These are phyloP conservation scores for Rana temporaria DNA, from an alignment of 2,113 vertebrate species.

Conservation along the genomic window DNA sequence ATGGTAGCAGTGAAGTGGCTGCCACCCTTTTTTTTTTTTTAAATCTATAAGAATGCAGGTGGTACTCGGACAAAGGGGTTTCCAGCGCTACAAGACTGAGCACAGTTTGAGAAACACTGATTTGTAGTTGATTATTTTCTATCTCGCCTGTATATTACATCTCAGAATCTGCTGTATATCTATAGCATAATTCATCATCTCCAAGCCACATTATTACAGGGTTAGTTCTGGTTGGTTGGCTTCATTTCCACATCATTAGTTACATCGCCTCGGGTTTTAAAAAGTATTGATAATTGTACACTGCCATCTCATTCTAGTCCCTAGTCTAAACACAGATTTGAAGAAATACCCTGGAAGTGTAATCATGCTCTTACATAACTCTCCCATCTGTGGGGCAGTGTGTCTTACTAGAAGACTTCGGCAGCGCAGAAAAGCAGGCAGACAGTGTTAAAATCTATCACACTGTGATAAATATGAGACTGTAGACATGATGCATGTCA, in stretches of 20 bases:
- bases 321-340: not conserved
- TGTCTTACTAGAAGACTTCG: too few relatives aligned
- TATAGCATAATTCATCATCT: too few relatives aligned
- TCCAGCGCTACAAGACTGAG: not conserved
- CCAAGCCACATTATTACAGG: too few relatives aligned
- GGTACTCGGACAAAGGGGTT: too few relatives aligned
- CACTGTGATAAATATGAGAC: too few relatives aligned
- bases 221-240: not conserved
- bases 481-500: too few relatives aligned
- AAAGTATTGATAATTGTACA: slow-evolving; percentile 9
- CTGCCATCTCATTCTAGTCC: not conserved
- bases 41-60: too few relatives aligned
- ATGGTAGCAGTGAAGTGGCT: too few relatives aligned
- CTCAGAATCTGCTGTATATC: not conserved
- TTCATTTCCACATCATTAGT: slow-evolving; percentile 19
- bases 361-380: not conserved
- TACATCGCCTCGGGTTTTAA: slow-evolving; percentile 1
- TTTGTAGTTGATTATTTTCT: not conserved
- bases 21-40: too few relatives aligned
- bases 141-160: not conserved
- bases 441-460: too few relatives aligned
- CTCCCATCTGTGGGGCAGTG: not conserved
- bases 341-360: not conserved
- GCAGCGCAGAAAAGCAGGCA: too few relatives aligned
- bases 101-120: not conserved